phyloP scores from a whole-genome alignment of 30 jellyfish, hydroid and myxozoan species.

The Hydractinia echinata region DNA sequence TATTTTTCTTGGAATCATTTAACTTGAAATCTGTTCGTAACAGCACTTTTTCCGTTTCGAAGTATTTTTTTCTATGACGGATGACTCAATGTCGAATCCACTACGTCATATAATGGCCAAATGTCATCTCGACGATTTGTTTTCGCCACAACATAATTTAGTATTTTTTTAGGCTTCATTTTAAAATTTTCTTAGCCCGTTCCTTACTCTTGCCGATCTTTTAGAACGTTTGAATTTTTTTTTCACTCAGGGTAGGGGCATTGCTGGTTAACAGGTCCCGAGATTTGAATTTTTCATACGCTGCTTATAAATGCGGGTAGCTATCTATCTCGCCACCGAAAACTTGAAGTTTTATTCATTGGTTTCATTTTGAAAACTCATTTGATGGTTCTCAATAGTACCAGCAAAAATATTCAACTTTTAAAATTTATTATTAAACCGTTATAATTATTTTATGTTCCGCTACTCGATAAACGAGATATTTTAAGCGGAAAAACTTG shows the following conservation, averaged over 20 bases:
- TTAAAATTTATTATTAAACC: background rate
- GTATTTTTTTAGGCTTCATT: background rate
- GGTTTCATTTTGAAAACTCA: background rate
- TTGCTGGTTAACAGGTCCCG: slow-evolving; percentile 31
- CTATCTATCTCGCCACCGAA: slow-evolving; percentile 14
- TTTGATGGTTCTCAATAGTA: background rate
- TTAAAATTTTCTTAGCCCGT: background rate
- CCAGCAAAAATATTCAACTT: background rate
- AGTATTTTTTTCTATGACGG: no score
- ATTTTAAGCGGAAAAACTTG: no score
- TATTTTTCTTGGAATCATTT: no score
- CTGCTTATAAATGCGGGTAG: slow-evolving; percentile 9
- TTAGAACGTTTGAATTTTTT: background rate
- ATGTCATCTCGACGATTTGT: background rate
- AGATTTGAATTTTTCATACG: slow-evolving; percentile 32
- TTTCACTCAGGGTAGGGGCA: slow-evolving; percentile 16
- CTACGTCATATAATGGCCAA: no score
- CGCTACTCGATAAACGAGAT: no score
- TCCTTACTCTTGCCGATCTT: background rate
- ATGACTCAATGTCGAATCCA: no score
- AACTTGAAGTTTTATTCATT: background rate
- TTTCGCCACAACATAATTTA: background rate
- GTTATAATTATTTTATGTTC: no score
- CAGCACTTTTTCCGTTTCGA: no score
- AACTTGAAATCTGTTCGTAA: no score